Evolutionary conservation across 2,797 vertebrate species (phyloP).

Genomic region (Megaceryle alcyon): DNA sequence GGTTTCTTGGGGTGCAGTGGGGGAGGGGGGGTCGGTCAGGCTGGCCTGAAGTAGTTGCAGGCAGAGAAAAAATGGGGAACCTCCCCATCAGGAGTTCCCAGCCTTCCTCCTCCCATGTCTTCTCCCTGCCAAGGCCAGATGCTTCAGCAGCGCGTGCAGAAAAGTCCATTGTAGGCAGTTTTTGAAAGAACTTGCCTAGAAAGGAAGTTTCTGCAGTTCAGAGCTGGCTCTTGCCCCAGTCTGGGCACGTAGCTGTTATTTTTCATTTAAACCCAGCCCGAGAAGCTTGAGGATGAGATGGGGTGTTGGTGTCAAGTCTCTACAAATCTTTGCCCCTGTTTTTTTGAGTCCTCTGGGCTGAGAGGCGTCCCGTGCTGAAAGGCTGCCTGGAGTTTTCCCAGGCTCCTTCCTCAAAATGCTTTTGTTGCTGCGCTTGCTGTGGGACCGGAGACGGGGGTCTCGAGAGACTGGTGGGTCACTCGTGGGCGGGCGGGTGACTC

Average conservation of each 20-base stretch:
- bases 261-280: conserved; percentile 20
- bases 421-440: not conserved
- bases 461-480: not conserved
- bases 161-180: conserved; percentile 61
- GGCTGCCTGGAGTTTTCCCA: conserved; percentile 53
- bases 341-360: not conserved
- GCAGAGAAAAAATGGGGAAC: conserved; percentile 7
- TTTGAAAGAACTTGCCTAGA: conserved; percentile 70
- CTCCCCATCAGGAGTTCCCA: not conserved
- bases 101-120: not conserved
- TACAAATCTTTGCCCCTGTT: not conserved
- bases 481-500: not conserved
- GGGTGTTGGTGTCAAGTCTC: not conserved
- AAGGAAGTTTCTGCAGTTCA: conserved; percentile 67
- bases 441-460: not conserved
- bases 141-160: conserved; percentile 21
- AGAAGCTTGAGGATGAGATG: not conserved
- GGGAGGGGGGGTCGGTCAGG: not conserved
- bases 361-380: not conserved
- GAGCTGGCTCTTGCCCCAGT: conserved; percentile 52
- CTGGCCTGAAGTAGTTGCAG: not conserved
- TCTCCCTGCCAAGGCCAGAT: conserved; percentile 55
- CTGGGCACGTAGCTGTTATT: not conserved
- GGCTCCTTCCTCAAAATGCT: not conserved
- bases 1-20: not conserved